A percentile compares a stretch with the other conserved stretches of the same genome.
phyloP scores from a whole-genome alignment of 2,797 vertebrate genomes.

The Mareca strepera region DNA sequence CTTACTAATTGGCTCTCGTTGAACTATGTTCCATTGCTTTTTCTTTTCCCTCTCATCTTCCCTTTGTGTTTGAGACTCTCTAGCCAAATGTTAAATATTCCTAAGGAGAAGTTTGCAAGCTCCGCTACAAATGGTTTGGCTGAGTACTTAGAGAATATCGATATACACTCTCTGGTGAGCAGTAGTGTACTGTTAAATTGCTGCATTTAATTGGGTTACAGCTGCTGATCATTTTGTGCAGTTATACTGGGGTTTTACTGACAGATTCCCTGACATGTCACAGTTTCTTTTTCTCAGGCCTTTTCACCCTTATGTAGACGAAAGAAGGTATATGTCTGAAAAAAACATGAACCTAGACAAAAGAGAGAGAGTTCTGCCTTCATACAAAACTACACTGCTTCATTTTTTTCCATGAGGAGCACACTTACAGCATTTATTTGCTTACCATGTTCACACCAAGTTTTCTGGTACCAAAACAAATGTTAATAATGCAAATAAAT shows the following conservation, averaged over 20 bases:
- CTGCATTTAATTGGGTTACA: constrained; percentile 68
- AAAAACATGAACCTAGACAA: neutral
- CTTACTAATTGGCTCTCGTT: constrained; percentile 46
- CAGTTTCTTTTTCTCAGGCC: constrained; percentile 27
- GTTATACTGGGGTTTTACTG: constrained; percentile 41
- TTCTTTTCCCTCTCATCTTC: constrained; percentile 2
- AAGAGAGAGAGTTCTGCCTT: neutral
- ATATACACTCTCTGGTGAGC: constrained; percentile 31
- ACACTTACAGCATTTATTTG: neutral
- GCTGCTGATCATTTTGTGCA: constrained; percentile 73
- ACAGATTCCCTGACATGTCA: constrained; percentile 36
- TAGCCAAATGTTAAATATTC: constrained; percentile 52
- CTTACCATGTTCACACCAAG: neutral
- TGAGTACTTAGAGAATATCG: neutral
- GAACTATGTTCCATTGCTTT: neutral
- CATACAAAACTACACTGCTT: neutral
- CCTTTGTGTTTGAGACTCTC: constrained; percentile 45
- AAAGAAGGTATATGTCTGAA: neutral
- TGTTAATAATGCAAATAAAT: neutral
- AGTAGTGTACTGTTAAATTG: constrained; percentile 30
- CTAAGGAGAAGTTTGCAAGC: constrained; percentile 39
- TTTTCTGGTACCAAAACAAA: neutral
- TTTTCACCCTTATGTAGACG: neutral
- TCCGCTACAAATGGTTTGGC: constrained; percentile 21
- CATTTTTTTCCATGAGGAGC: neutral